Base-by-base conservation (phyloP, 1,140 invertebrate genomes). In the Artemia franciscana region DNA sequence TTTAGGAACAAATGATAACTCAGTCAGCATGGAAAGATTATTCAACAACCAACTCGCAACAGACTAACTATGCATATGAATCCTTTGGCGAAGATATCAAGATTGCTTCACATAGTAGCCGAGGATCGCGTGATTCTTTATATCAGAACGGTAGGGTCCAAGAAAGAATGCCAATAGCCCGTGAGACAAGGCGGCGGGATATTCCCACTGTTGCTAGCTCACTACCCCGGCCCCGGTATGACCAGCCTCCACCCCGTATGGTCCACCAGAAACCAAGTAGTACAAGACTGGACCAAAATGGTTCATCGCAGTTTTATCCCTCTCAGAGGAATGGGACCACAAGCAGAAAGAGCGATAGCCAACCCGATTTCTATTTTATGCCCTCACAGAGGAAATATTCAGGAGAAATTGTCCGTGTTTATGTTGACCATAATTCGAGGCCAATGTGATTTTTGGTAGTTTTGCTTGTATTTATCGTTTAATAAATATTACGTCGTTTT, bases 351-450 rank as follows among this genome's bases (percentile, higher is more conserved):
- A 64, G 65, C 23, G 39, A 27, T 30, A 23, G 61, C 69, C 78
- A 83, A 65, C 84, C 88, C 0, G 89, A 93, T 73, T 92, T 92
- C 73, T 93, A 92, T 73, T 92, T 92, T 71, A 91, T 92, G 88
- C 89, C 88, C 15, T 90, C 87, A 26, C 89, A 93, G 69, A 74
- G 89, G 59, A 90, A 91, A 71, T 91, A 91, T 74, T 89, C 88
- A 66, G 88, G 88, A 63, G 88, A 91, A 76, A 83, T 89, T 1
- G 86, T 51, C 21, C 39, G 39, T 12, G 39, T 51, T 12, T 51
- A 51, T 51, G 39, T 51, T 12, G 39, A 51, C 39, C 21, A 51
- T 51, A 51, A 51, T 18, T 15, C 39, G 21, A 12, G 39, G 21
- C 39, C 39, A 51, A 51, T 15, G 39, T 51, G 21, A 18, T 15